These are phyloP conservation scores for Andrena dorsata DNA, from an alignment of 2,888 invertebrate genomes.

Conservation along the genomic window DNA sequence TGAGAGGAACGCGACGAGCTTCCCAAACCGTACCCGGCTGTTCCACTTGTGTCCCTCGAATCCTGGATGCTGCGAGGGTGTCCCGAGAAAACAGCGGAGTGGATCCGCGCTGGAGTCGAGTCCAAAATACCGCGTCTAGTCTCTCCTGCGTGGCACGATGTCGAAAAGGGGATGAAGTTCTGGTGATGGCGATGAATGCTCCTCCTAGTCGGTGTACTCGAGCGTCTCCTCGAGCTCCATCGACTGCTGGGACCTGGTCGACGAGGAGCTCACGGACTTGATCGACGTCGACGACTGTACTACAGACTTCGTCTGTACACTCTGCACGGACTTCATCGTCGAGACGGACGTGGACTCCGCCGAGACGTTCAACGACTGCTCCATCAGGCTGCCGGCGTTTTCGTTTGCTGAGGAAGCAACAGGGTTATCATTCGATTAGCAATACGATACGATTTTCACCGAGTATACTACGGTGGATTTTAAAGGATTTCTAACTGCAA, in stretches of 20 bases:
- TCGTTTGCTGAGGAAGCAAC: constrained; percentile 75
- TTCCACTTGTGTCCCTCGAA: not conserved
- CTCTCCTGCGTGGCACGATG: constrained; percentile 37
- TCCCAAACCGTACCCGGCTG: not conserved
- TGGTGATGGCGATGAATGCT: constrained; percentile 10
- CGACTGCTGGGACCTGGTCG: constrained; percentile 88
- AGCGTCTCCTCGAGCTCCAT: constrained; percentile 85
- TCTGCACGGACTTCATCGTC: constrained; percentile 86
- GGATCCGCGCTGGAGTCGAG: constrained; percentile 15
- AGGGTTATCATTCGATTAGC: not conserved
- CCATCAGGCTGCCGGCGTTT: constrained; percentile 75
- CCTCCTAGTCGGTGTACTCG: constrained; percentile 76
- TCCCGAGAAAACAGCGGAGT: not conserved
- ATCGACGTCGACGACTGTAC: constrained; percentile 84
- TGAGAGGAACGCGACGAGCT: constrained; percentile 13
- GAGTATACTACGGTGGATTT: no score
- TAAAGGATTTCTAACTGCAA: no score
- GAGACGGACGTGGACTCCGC: constrained; percentile 79
- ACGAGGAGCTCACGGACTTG: constrained; percentile 85
- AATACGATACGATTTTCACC: no score
- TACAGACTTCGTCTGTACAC: constrained; percentile 82
- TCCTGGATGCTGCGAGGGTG: not conserved
- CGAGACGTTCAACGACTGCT: constrained; percentile 79
- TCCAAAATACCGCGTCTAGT: constrained; percentile 34
- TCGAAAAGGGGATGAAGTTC: constrained; percentile 16